These are phyloP conservation scores for Drosophila sproati DNA, from an alignment of 1,140 invertebrate genomes.

Conservation along the genomic window DNA sequence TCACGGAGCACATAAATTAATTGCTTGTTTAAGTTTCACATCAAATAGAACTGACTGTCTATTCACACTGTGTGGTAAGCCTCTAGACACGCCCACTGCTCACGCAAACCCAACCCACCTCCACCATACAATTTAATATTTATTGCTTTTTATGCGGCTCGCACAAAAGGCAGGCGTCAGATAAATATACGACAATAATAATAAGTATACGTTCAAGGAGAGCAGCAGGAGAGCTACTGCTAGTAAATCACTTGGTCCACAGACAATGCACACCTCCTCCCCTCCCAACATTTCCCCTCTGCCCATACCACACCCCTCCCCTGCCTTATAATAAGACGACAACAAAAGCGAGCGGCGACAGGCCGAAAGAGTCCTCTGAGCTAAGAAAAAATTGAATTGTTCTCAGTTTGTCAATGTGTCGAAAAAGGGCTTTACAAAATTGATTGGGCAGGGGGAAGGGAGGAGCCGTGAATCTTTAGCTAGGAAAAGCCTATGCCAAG, in stretches of 20 bases:
- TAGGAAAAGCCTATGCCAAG: constrained; percentile 15
- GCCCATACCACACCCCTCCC: not conserved
- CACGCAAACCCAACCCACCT: not conserved
- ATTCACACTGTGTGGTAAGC: constrained; percentile 35
- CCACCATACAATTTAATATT: constrained; percentile 59
- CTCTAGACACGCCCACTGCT: constrained; percentile 37
- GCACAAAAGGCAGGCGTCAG: constrained; percentile 57
- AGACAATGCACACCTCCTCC: constrained; percentile 20
- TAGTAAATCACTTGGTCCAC: constrained; percentile 55
- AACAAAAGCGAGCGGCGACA: constrained; percentile 46
- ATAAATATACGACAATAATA: constrained; percentile 68
- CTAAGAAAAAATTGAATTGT: constrained; percentile 57
- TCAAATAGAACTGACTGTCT: constrained; percentile 52
- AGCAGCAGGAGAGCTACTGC: constrained; percentile 10
- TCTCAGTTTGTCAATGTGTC: constrained; percentile 59
- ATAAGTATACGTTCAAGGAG: constrained; percentile 43
- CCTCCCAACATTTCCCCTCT: no score
- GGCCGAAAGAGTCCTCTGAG: constrained; percentile 14
- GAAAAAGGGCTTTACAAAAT: constrained; percentile 41
- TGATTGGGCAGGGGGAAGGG: not conserved
- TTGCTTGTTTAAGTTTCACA: constrained; percentile 61
- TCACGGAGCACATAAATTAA: constrained; percentile 47
- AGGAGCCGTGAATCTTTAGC: not conserved
- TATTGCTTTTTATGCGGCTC: constrained; percentile 62
- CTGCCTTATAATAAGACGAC: constrained; percentile 10